Evolutionary conservation across 2,113 vertebrate genomes (phyloP), one percentile per base, ranked within the genome.

Genomic region (Syngnathus floridae): DNA sequence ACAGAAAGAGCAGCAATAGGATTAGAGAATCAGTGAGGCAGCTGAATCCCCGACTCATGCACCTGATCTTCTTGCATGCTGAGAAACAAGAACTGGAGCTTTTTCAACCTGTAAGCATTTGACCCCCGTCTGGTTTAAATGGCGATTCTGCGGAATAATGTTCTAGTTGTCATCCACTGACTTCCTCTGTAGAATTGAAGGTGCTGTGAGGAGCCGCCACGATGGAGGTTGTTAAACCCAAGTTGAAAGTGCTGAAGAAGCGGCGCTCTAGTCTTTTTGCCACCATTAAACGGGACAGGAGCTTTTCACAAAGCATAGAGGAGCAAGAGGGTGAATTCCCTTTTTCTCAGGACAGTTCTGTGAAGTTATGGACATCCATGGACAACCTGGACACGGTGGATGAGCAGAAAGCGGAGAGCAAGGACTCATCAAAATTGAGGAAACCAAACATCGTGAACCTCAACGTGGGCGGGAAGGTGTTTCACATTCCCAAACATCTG

Each of bases 281-380:
- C 3, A 91, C 82, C 37, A 43, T 94, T 71, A 94, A 92, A 78
- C 87, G 90, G 0, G 89, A 93, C 4, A 55, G 82, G 2, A 90
- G 86, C 56, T 81, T 82, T 52, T 76, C 82, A 2, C 79, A 66
- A 16, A 91, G 82, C 0, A 64, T 0, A 0, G 88, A 90, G 6
- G 88, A 91, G 0, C 79, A 90, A 36, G 89, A 87, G 0, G 1
- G 2, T 14, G 71, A 84, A 56, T 88, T 94, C 72, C 93, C 93
- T 0, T 94, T 95, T 71, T 90, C 91, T 0, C 91, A 93, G 72
- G 91, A 91, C 64, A 91, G 90, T 51, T 87, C 93, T 40, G 79
- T 94, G 1, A 95, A 92, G 87, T 83, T 79, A 3, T 95, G 94
- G 94, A 90, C 87, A 7, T 95, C 94, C 22, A 85, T 93, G 93